A percentile compares a stretch with the other conserved stretches of the same genome.
Evolutionary conservation across 1,140 invertebrate genomes (phyloP).

Genomic region (Planococcus citri): DNA sequence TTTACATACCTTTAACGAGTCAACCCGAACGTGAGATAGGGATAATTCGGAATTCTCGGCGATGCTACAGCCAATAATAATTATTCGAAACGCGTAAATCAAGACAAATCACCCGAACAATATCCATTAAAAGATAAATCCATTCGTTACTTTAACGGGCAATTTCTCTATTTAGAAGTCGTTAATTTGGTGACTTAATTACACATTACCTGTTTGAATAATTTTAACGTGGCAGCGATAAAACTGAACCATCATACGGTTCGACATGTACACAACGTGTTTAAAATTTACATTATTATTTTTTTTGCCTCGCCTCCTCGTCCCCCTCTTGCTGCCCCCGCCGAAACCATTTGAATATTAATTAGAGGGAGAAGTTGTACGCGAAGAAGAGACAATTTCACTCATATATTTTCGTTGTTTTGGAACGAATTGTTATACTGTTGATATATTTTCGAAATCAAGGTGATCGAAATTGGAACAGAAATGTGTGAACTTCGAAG

Average conservation of each 20-base stretch:
- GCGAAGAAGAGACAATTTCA: no score
- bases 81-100: slow-evolving; percentile 3
- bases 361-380: no score
- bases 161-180: not conserved
- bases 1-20: not conserved
- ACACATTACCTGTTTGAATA: not conserved
- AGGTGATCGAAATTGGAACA: no score
- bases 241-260: not conserved
- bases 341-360: no score
- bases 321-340: no score
- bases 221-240: not conserved
- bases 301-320: no score
- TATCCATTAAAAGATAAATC: slow-evolving; percentile 8
- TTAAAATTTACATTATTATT: no score
- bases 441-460: no score
- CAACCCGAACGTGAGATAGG: not conserved
- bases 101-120: slow-evolving; percentile 1
- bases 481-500: no score
- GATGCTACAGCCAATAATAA: not conserved
- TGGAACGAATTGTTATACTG: no score
- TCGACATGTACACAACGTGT: no score
- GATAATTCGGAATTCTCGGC: not conserved
- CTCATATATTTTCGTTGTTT: no score
- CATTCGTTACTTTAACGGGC: slow-evolving; percentile 6
- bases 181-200: slow-evolving; percentile 4